Conservation (phyloP, 1,140 invertebrate species). For the Drosophila arizonae region DNA sequence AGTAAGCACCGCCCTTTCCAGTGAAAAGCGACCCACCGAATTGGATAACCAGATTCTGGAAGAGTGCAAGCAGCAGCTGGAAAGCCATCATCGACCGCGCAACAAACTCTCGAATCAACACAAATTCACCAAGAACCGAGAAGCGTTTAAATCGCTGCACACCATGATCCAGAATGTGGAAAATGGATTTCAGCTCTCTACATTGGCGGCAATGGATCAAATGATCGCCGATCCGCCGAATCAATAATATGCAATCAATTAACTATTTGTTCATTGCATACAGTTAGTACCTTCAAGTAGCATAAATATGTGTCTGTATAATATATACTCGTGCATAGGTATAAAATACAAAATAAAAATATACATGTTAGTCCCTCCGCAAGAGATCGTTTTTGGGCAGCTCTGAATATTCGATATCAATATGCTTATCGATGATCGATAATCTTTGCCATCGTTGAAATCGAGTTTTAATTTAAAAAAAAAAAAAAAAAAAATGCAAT, state of each 20-base stretch:
- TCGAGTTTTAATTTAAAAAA: too few species aligned
- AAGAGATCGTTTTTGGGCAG: too few species aligned
- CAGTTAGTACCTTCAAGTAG: slow-evolving; percentile 7
- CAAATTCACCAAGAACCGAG: slow-evolving; percentile 33
- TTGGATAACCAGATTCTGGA: slow-evolving; percentile 19
- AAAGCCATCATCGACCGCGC: slow-evolving; percentile 26
- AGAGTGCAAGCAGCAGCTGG: slow-evolving; percentile 35
- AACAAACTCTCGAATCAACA: slow-evolving; percentile 37
- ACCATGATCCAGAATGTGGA: slow-evolving; percentile 46
- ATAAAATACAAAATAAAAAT: too few species aligned
- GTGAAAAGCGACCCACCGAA: slow-evolving; percentile 9
- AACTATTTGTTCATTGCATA: neutral
- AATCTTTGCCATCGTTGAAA: too few species aligned
- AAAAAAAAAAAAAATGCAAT: too few species aligned
- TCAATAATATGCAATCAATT: neutral
- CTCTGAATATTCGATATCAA: too few species aligned
- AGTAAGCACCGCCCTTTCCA: slow-evolving; percentile 29
- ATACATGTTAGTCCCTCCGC: too few species aligned
- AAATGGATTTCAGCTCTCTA: slow-evolving; percentile 48
- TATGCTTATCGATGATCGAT: too few species aligned
- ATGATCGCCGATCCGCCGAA: slow-evolving; percentile 27
- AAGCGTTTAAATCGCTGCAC: slow-evolving; percentile 23
- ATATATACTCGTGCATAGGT: too few species aligned
- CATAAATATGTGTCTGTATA: neutral
- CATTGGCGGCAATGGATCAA: slow-evolving; percentile 49